phyloP scores from a whole-genome alignment of 2,113 vertebrate species.

The Lanius ludovicianus region DNA sequence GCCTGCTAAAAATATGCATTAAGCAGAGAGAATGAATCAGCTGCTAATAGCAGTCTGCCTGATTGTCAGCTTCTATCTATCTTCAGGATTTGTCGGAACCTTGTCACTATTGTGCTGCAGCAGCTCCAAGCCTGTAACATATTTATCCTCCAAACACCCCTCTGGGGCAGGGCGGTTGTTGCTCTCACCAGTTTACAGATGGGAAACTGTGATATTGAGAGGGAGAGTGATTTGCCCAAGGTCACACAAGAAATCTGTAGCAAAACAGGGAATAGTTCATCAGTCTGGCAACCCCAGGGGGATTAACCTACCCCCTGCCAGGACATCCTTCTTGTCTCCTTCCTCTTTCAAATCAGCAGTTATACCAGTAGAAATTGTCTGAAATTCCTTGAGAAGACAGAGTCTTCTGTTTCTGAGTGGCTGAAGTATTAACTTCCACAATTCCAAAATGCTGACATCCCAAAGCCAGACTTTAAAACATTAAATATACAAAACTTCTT shows the following conservation, averaged over 20 bases:
- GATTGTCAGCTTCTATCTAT: slow-evolving; percentile 59
- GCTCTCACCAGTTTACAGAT: slow-evolving; percentile 57
- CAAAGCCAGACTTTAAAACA: background rate
- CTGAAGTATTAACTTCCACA: background rate
- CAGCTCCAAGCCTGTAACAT: slow-evolving; percentile 35
- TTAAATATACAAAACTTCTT: background rate
- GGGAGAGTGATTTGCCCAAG: slow-evolving; percentile 43
- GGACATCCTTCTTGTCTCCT: slow-evolving; percentile 40
- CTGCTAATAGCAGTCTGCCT: slow-evolving; percentile 54
- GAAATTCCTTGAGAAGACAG: background rate
- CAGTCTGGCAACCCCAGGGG: background rate
- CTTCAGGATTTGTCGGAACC: slow-evolving; percentile 23
- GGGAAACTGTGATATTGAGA: slow-evolving; percentile 41
- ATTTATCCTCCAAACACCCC: slow-evolving; percentile 64
- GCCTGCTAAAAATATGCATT: slow-evolving; percentile 63
- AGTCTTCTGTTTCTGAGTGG: background rate
- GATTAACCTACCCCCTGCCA: slow-evolving; percentile 3
- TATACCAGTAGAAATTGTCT: background rate
- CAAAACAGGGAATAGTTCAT: slow-evolving; percentile 21
- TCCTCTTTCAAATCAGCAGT: background rate
- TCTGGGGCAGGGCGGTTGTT: slow-evolving; percentile 60
- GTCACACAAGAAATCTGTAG: slow-evolving; percentile 43
- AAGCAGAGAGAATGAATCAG: slow-evolving; percentile 58
- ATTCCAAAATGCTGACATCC: background rate
- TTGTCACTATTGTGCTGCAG: background rate